Percentiles rank a stretch among this genome's conserved stretches.
These are phyloP conservation scores for Danio choprae DNA, from an alignment of 2,797 vertebrate species.

Conservation along the genomic window DNA sequence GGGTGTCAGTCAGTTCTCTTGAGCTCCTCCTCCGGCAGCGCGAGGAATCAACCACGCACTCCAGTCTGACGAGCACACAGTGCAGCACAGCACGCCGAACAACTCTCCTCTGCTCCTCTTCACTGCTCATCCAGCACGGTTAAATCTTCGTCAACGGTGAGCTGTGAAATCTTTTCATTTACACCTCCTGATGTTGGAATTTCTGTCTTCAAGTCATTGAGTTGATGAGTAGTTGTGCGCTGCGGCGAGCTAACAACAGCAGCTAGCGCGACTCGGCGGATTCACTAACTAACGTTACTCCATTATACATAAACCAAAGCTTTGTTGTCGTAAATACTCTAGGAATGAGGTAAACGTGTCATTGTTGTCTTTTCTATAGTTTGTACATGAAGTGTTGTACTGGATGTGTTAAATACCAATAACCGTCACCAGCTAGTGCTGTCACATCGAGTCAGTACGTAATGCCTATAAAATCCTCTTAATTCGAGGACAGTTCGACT, in stretches of 20 bases:
- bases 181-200: neutral
- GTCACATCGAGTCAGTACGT: neutral
- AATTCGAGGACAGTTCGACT: no score
- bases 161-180: neutral
- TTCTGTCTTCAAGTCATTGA: neutral
- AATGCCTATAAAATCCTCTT: neutral
- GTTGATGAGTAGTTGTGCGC: neutral
- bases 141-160: constrained; percentile 26
- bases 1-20: neutral
- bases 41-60: neutral
- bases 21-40: constrained; percentile 34
- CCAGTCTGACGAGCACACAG: neutral
- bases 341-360: neutral
- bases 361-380: neutral
- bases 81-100: neutral
- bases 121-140: neutral
- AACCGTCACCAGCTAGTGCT: neutral
- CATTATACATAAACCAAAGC: neutral
- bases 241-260: constrained; percentile 15
- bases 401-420: neutral
- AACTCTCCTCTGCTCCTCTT: no score
- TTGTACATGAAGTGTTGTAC: neutral
- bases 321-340: neutral
- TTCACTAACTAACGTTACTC: no score
- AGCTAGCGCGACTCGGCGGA: constrained; percentile 16